Evolutionary conservation across 2,113 vertebrate genomes (phyloP), one percentile per base, ranked within the genome.

Genomic region (Pavo muticus): DNA sequence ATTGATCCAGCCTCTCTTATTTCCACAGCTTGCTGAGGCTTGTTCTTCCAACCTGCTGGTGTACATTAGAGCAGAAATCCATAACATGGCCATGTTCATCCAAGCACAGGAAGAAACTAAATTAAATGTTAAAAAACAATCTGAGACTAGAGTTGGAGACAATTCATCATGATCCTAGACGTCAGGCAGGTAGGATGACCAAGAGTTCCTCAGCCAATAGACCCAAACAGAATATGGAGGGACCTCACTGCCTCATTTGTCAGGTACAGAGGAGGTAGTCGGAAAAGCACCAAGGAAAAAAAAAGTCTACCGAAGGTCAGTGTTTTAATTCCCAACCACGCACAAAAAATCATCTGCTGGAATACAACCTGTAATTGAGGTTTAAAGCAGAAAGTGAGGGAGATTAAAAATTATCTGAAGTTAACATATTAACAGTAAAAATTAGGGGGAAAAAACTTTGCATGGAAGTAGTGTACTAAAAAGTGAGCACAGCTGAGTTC

Each of bases 101-200:
- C 98, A 99, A 99, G 99, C 99, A 99, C 98, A 99, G 99, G 99
- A 99, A 99, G 99, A 99, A 99, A 99, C 99, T 99, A 99, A 99
- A 99, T 99, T 99, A 99, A 99, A 99, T 98, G 99, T 99, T 99
- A 99, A 99, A 98, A 99, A 99, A 99, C 99, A 99, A 99, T 99
- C 99, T 99, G 98, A 98, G 98, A 96, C 98, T 98, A 96, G 98
- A 98, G 98, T 98, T 98, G 98, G 98, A 98, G 98, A 99, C 98
- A 98, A 99, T 99, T 99, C 99, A 99, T 99, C 99, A 99, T 99
- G 98, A 98, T 99, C 98, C 96, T 97, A 97, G 98, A 98, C 83
- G 98, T 98, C 98, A 98, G 98, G 98, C 97, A 98, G 98, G 98
- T 98, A 97, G 98, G 98, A 98, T 97, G 97, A 98, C 98, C 98